Conservation (phyloP, 2,113 vertebrate species). For the Actenoides lindsayi region DNA sequence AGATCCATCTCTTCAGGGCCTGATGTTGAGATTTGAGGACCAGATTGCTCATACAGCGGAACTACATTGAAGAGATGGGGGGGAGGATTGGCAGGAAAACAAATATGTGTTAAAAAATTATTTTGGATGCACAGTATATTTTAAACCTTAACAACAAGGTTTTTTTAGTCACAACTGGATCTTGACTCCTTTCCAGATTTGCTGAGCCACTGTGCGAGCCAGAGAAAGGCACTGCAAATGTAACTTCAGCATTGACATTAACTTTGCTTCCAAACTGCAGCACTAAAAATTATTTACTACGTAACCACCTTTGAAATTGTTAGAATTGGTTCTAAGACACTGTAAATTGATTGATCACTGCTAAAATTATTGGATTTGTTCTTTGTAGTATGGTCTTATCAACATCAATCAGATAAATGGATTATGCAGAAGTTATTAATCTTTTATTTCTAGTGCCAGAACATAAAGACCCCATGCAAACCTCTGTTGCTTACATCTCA, state of each 20-base stretch:
- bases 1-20: accelerated
- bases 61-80: background rate
- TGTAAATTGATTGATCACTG: background rate
- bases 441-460: background rate
- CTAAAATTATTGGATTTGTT: background rate
- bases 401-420: background rate
- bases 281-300: background rate
- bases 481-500: background rate
- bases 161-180: background rate
- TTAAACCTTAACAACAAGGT: background rate
- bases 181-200: background rate
- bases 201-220: background rate
- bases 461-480: background rate
- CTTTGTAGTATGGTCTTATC: background rate
- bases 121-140: background rate
- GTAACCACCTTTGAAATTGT: accelerated
- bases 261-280: background rate
- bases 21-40: background rate
- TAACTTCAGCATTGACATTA: background rate
- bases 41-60: background rate
- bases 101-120: background rate
- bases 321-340: background rate
- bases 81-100: background rate
- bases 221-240: background rate
- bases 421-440: background rate